phyloP scores from a whole-genome alignment of 2,797 vertebrate genomes.

The Florisuga fusca region DNA sequence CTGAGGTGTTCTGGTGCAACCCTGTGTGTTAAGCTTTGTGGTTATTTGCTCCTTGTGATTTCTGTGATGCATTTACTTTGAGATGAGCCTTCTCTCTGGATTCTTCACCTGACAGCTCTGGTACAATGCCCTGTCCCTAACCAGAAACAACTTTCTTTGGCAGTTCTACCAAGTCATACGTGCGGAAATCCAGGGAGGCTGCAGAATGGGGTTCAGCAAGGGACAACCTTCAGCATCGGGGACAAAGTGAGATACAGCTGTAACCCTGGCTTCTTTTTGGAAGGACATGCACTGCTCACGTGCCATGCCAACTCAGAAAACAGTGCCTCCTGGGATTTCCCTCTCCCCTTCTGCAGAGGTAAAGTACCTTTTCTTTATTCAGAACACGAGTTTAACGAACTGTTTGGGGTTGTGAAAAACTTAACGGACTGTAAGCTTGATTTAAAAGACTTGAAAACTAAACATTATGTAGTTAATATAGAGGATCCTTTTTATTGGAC shows the following conservation, averaged over 20 bases:
- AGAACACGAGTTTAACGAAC: not conserved
- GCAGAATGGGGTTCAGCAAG: conserved; percentile 93
- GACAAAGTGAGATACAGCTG: conserved; percentile 98
- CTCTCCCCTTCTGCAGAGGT: conserved; percentile 97
- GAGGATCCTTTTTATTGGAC: not conserved
- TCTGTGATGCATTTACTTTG: accelerated
- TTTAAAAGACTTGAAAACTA: not conserved
- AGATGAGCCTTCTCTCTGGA: accelerated
- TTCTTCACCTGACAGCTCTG: not conserved
- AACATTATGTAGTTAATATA: not conserved
- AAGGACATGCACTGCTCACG: conserved; percentile 94
- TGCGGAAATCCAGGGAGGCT: conserved; percentile 95
- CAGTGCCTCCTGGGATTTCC: conserved; percentile 96
- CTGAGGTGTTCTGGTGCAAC: accelerated
- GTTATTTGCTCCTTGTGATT: not conserved
- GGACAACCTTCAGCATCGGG: conserved; percentile 93
- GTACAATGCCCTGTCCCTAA: not conserved
- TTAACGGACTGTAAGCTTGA: not conserved
- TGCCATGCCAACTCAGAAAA: conserved; percentile 89
- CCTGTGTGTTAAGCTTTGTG: not conserved
- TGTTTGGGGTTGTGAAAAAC: not conserved
- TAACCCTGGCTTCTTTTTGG: conserved; percentile 91
- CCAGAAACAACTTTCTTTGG: not conserved
- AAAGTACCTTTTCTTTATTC: not conserved
- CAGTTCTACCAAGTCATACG: conserved; percentile 96